Percentiles rank a stretch among this genome's conserved stretches.
Conservation (phyloP, 2,797 vertebrate species). For the Hippoglossus hippoglossus region DNA sequence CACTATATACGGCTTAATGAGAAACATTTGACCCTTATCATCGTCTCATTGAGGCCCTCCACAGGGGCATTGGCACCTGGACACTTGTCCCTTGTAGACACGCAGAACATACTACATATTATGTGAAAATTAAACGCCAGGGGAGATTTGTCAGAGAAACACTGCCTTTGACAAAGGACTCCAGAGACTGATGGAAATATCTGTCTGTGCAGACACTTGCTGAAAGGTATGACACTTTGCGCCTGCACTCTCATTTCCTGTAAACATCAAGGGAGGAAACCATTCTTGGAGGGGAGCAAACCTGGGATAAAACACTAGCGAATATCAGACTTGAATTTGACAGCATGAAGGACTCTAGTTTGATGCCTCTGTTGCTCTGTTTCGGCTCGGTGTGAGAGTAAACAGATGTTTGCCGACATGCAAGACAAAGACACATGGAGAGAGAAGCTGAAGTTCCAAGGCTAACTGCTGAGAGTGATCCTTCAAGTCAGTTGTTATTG, state of each 20-base stretch:
- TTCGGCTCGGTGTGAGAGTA: constrained; percentile 14
- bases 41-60: constrained; percentile 29
- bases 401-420: constrained; percentile 32
- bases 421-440: background rate
- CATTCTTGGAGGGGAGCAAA: constrained; percentile 2
- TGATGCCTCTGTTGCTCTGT: constrained; percentile 13
- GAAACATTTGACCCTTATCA: constrained; percentile 41
- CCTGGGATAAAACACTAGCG: constrained; percentile 17
- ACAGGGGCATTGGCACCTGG: constrained; percentile 55
- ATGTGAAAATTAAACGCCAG: constrained; percentile 73
- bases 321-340: constrained; percentile 42
- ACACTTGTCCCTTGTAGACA: constrained; percentile 54
- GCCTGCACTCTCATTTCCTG: constrained; percentile 63
- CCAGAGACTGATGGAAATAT: constrained; percentile 67
- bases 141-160: constrained; percentile 47
- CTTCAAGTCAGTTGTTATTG: background rate
- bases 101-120: constrained; percentile 62
- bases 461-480: constrained; percentile 3
- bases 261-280: constrained; percentile 57
- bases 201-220: constrained; percentile 48
- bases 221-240: constrained; percentile 53
- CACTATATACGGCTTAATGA: constrained; percentile 42
- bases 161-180: constrained; percentile 63
- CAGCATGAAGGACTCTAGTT: constrained; percentile 24
- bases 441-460: background rate